Evolutionary conservation across 2,888 invertebrate species (phyloP).

Genomic region (Perithous albicinctus): DNA sequence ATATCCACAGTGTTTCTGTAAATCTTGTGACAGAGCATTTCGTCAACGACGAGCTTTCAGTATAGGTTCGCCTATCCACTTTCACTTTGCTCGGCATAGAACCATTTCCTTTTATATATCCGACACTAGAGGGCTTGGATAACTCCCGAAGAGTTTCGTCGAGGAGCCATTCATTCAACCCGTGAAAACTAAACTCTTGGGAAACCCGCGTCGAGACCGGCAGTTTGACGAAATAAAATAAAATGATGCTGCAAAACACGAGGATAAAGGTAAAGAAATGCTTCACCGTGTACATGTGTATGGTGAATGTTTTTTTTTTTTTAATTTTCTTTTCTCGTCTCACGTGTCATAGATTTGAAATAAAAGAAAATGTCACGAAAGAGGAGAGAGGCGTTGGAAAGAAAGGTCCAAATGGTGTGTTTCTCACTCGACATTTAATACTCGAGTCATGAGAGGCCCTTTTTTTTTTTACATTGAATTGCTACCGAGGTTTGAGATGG

Average conservation of each 20-base stretch:
- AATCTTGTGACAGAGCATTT: constrained; percentile 45
- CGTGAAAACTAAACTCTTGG: constrained; percentile 47
- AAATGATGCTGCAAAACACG: constrained; percentile 12
- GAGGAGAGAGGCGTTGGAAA: too few relatives aligned
- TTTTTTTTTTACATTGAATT: too few relatives aligned
- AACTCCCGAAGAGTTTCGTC: constrained; percentile 45
- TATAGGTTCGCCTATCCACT: constrained; percentile 5
- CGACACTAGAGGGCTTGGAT: not conserved
- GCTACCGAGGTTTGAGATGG: too few relatives aligned
- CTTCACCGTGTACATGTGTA: too few relatives aligned
- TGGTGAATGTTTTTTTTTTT: too few relatives aligned
- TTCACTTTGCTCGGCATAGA: not conserved
- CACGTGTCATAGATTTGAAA: too few relatives aligned
- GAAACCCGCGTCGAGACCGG: constrained; percentile 28
- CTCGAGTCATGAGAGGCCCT: too few relatives aligned
- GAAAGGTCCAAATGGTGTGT: too few relatives aligned
- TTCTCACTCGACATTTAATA: too few relatives aligned
- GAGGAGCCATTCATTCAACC: constrained; percentile 51
- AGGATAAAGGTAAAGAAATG: not conserved
- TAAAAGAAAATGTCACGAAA: too few relatives aligned
- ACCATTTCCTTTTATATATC: constrained; percentile 12
- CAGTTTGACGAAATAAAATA: constrained; percentile 58
- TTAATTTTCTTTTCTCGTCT: too few relatives aligned
- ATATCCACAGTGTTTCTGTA: constrained; percentile 32
- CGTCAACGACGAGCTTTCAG: not conserved